phyloP scores from a whole-genome alignment of 2,113 vertebrate genomes.

The Globicephala melas region DNA sequence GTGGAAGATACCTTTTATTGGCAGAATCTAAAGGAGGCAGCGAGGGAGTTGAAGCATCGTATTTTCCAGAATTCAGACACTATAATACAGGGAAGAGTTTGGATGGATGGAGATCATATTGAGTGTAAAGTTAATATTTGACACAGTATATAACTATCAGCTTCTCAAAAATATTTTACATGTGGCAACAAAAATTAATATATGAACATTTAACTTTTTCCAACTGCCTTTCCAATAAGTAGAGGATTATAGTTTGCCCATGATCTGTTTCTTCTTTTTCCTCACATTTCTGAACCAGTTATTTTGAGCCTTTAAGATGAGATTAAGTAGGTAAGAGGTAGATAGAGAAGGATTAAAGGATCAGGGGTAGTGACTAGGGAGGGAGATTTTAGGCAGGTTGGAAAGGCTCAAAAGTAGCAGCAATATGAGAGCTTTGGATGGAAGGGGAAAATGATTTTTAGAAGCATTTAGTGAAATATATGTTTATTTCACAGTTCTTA shows the following conservation, averaged over 20 bases:
- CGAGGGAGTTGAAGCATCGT: background rate
- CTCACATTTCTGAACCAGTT: background rate
- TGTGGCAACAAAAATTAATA: background rate
- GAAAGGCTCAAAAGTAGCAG: background rate
- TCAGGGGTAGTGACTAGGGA: background rate
- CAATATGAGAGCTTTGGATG: background rate
- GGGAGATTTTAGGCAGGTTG: background rate
- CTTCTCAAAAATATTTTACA: constrained; percentile 16
- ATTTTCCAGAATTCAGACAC: background rate
- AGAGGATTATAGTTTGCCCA: background rate
- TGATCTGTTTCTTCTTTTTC: background rate
- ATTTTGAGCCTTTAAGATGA: background rate
- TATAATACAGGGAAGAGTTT: background rate
- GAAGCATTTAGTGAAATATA: background rate
- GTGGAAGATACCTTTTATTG: background rate
- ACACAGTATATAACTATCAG: background rate
- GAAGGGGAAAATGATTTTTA: background rate
- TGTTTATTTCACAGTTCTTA: background rate
- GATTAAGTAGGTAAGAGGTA: background rate
- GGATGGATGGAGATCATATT: background rate
- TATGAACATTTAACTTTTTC: background rate
- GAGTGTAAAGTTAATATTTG: background rate
- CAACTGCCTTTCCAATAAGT: background rate
- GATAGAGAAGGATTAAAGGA: background rate
- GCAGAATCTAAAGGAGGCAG: background rate